Base-by-base conservation (phyloP, 2,797 vertebrate genomes). In the Alosa sapidissima region DNA sequence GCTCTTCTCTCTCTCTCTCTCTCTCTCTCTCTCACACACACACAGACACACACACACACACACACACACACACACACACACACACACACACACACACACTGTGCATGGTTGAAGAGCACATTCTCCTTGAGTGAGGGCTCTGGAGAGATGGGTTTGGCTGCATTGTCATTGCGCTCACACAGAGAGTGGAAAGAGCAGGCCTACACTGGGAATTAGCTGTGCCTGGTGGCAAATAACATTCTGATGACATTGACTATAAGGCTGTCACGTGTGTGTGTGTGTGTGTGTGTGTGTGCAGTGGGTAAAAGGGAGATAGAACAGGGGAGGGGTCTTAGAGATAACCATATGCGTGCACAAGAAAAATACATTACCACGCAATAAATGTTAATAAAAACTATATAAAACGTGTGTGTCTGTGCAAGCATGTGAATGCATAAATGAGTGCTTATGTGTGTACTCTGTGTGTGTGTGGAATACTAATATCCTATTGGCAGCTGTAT, bases 141-240 rank as follows among this genome's bases (percentile, higher is more conserved):
- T 14, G 28, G 68, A 75, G 68, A 75, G 68, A 75, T 16, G 41
- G 41, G 68, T 33, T 75, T 16, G 68, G 36, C 41, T 41, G 41
- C 41, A 75, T 75, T 75, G 68, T 45, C 68, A 75, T 75, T 75
- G 68, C 36, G 7, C 68, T 75, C 68, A 36, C 68, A 75, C 33
- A 16, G 36, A 75, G 68, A 68, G 36, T 45, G 68, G 36, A 45
- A 75, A 45, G 68, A 45, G 68, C 16, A 5, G 68, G 16, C 6
- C 68, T 75, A 75, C 68, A 33, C 68, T 75, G 68, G 68, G 68
- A 75, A 75, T 75, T 75, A 75, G 68, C 45, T 75, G 36, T 75
- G 36, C 68, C 68, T 75, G 36, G 33, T 75, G 68, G 68, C 68
- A 75, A 75, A 75, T 75, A 75, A 75, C 68, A 75, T 75, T 45